Evolutionary conservation across 2,888 invertebrate genomes (phyloP).

Genomic region (Ormyrus labotus): DNA sequence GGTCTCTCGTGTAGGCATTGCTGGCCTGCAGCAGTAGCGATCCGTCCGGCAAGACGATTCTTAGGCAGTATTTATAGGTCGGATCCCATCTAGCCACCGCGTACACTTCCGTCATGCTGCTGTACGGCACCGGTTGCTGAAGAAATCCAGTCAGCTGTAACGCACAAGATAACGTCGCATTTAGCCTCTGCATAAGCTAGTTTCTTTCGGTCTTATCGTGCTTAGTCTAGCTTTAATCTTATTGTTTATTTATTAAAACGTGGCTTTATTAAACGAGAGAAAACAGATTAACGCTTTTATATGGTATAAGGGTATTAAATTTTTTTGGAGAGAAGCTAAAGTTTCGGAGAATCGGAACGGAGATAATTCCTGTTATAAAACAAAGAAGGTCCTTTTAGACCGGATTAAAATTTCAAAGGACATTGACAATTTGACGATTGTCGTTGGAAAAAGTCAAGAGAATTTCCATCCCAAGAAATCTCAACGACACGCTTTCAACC

Average conservation of each 20-base stretch:
- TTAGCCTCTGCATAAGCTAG: background rate
- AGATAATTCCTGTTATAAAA: too few species aligned
- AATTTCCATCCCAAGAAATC: too few species aligned
- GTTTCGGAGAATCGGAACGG: background rate
- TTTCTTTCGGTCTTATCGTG: background rate
- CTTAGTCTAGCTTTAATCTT: background rate
- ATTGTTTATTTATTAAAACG: background rate
- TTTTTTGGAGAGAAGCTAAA: background rate
- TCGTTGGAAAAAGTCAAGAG: too few species aligned
- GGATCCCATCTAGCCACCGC: constrained; percentile 87
- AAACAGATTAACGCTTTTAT: background rate
- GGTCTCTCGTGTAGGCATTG: constrained; percentile 88
- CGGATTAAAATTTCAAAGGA: too few species aligned
- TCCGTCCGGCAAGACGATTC: constrained; percentile 86
- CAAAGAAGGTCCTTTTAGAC: too few species aligned
- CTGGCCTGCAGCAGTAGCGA: constrained; percentile 85
- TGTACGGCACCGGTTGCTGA: constrained; percentile 83
- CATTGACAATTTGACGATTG: too few species aligned
- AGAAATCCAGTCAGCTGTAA: constrained; percentile 82
- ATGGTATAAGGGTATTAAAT: background rate
- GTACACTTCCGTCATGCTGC: constrained; percentile 86
- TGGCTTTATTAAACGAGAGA: background rate
- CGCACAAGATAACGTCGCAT: constrained; percentile 13
- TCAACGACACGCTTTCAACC: too few species aligned
- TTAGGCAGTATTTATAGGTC: constrained; percentile 87